Conservation (phyloP, 2,113 vertebrate species). For the Garra rufa region DNA sequence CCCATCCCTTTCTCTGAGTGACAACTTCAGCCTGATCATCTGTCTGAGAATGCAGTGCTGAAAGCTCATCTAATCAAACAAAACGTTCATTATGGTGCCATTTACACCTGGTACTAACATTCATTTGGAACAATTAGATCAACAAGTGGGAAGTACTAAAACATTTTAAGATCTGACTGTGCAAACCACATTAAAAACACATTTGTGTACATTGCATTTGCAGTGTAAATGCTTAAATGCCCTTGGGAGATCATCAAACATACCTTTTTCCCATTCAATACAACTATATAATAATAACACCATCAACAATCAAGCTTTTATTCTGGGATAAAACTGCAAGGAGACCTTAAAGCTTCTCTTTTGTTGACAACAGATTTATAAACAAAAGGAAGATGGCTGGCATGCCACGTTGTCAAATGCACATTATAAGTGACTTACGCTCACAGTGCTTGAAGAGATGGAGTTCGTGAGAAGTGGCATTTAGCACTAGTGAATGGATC, state of each 20-base stretch:
- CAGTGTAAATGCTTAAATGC: background rate
- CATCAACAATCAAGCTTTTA: background rate
- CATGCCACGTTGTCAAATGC: background rate
- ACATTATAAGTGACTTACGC: background rate
- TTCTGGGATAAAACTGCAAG: background rate
- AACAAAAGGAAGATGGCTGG: background rate
- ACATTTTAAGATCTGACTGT: background rate
- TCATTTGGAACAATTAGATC: background rate
- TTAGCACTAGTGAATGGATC: background rate
- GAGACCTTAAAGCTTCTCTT: background rate
- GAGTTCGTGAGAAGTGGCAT: background rate
- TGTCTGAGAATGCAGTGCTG: slow-evolving; percentile 46
- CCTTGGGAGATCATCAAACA: background rate
- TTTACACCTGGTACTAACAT: background rate
- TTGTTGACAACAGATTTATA: background rate
- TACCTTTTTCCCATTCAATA: no score
- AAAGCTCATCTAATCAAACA: background rate
- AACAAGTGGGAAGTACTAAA: background rate
- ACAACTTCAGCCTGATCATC: slow-evolving; percentile 52
- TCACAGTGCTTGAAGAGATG: background rate
- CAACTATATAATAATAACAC: background rate
- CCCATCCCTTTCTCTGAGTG: slow-evolving; percentile 1
- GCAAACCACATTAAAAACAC: slow-evolving; percentile 4
- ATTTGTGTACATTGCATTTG: background rate
- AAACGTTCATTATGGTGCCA: background rate